Evolutionary conservation across 2,888 invertebrate genomes (phyloP).

Genomic region (Endotricha flammealis): DNA sequence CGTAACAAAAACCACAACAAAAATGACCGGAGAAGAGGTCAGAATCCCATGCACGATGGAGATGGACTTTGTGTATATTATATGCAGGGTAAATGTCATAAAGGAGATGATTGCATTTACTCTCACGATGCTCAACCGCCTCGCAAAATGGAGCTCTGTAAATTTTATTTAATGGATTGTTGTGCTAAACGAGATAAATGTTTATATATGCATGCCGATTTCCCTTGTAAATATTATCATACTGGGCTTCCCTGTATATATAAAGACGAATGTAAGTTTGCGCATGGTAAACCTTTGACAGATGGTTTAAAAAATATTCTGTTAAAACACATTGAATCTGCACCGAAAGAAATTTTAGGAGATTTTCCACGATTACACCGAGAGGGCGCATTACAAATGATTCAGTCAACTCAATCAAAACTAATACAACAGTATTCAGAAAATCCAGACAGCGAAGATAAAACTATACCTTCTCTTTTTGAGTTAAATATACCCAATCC

Average conservation of each 20-base stretch:
- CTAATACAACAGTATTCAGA: conserved; percentile 64
- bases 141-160: conserved; percentile 95
- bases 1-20: conserved; percentile 74
- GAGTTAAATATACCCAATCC: conserved; percentile 68
- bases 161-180: conserved; percentile 96
- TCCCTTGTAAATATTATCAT: conserved; percentile 98
- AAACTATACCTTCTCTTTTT: conserved; percentile 65
- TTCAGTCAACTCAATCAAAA: conserved; percentile 63
- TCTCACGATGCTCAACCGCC: conserved; percentile 90
- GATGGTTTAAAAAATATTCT: conserved; percentile 84
- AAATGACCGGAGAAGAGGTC: conserved; percentile 73
- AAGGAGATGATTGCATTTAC: conserved; percentile 90
- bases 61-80: conserved; percentile 89
- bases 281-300: conserved; percentile 91
- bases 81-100: conserved; percentile 93
- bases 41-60: conserved; percentile 80
- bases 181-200: conserved; percentile 97
- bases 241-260: conserved; percentile 91
- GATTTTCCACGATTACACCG: conserved; percentile 90
- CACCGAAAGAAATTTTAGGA: conserved; percentile 94
- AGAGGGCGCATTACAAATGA: conserved; percentile 83
- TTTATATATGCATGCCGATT: conserved; percentile 97
- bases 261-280: conserved; percentile 94
- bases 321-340: conserved; percentile 90
- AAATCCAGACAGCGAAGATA: conserved; percentile 47